Evolutionary conservation across 64 coral and sea anemone genomes (phyloP), one percentile per base, ranked within the genome.

Genomic region (Hydrozoanthus tunicans): DNA sequence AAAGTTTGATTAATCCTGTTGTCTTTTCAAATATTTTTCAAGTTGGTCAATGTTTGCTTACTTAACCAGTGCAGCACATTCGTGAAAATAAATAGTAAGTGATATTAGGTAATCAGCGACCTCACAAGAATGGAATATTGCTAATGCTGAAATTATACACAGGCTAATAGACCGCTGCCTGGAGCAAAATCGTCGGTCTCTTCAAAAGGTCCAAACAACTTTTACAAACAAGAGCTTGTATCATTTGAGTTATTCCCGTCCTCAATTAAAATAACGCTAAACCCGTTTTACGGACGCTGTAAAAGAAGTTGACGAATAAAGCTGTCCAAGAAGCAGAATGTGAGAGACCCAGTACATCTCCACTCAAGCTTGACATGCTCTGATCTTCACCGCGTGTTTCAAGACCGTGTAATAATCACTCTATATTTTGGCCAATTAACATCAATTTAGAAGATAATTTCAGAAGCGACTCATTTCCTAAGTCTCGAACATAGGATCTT

Each of bases 381-480:
- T 74, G 84, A 88, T 88, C 84, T 88, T 88, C 10, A 88, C 84
- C 84, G 84, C 84, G 23, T 88, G 84, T 74, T 88, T 43, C 32
- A 43, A 43, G 68, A 62, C 53, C 68, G 67, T 60, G 84, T 15
- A 27, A 74, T 75, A 88, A 88, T 75, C 73, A 88, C 55, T 88
- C 84, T 75, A 88, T 88, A 70, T 74, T 73, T 88, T 56, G 84
- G 68, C 84, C 84, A 88, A 88, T 88, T 88, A 88, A 88, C 84
- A 88, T 74, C 84, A 88, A 88, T 88, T 88, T 70, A 88, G 56
- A 25, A 73, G 69, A 25, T 75, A 73, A 88, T 88, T 88, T 60
- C 84, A 88, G 55, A n/a, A 75, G 84, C 56, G 55, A 88, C 68
- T 88, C 69, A 88, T 88, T 88, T 88, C 84, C 70, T 12, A 88